A percentile compares a stretch with the other conserved stretches of the same genome.
Conservation (phyloP, 1,140 invertebrate species). For the Drosophila mojavensis region DNA sequence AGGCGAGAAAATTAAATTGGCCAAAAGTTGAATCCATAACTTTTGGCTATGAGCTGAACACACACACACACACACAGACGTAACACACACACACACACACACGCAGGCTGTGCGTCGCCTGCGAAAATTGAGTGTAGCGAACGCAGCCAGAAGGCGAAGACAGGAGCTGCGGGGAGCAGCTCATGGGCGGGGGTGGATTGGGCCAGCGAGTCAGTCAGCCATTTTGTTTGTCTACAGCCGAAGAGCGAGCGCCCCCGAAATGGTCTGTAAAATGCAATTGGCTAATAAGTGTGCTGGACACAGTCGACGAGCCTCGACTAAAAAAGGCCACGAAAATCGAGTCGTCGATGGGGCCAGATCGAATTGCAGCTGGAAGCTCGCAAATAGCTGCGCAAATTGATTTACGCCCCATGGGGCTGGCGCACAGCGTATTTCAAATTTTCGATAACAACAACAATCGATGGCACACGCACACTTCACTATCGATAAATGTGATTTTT, state of each 20-base stretch:
- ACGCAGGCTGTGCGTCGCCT: conserved; percentile 41
- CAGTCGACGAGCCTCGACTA: not conserved
- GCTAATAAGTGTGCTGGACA: conserved; percentile 34
- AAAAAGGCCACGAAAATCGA: not conserved
- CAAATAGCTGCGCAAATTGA: too few species aligned
- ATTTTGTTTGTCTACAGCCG: conserved; percentile 49
- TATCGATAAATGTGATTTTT: not conserved
- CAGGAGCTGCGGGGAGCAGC: conserved; percentile 16
- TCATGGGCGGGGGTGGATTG: not conserved
- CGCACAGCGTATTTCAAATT: not conserved
- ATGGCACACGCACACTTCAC: not conserved
- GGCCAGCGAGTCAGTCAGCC: conserved; percentile 45
- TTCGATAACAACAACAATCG: conserved; percentile 7
- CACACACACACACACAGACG: conserved; percentile 26
- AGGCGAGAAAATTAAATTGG: conserved; percentile 84
- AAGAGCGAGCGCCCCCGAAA: conserved; percentile 33
- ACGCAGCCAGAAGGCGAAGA: conserved; percentile 48
- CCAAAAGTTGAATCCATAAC: conserved; percentile 84
- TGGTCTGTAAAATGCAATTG: conserved; percentile 45
- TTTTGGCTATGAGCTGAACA: conserved; percentile 79
- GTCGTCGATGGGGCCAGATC: too few species aligned
- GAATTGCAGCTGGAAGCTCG: too few species aligned
- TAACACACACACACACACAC: not conserved
- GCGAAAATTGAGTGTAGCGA: conserved; percentile 76
- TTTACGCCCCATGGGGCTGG: not conserved